A percentile compares a stretch with the other conserved stretches of the same genome.
Conservation (phyloP, 1,140 invertebrate genomes). For the Philopotamus ludificatus region DNA sequence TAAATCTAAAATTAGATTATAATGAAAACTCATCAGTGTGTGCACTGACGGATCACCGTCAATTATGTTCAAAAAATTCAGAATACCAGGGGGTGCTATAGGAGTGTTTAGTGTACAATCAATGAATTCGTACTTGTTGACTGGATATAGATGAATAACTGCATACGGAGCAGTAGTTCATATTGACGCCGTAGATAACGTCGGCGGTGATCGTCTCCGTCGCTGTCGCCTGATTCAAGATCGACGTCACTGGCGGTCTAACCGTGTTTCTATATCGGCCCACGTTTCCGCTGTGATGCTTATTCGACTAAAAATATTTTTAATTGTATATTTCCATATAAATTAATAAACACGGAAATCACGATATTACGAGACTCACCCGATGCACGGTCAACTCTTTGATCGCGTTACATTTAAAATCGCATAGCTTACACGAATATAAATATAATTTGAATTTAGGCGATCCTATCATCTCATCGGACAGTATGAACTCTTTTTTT, state of each 20-base stretch:
- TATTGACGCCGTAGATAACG: background rate
- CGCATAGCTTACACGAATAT: slow-evolving; percentile 51
- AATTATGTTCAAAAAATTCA: too few relatives aligned
- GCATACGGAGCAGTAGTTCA: background rate
- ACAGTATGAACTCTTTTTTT: slow-evolving; percentile 44
- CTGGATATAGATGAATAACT: background rate
- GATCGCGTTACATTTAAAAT: slow-evolving; percentile 52
- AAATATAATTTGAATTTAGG: slow-evolving; percentile 52
- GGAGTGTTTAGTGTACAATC: too few relatives aligned
- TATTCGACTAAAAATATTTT: background rate
- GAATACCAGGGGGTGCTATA: too few relatives aligned
- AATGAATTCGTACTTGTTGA: background rate
- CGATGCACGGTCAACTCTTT: slow-evolving; percentile 50
- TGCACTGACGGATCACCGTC: too few relatives aligned
- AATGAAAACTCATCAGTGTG: too few relatives aligned
- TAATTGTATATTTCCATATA: background rate
- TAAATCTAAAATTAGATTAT: too few relatives aligned
- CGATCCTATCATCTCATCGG: slow-evolving; percentile 48
- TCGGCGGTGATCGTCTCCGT: background rate
- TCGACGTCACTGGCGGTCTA: background rate
- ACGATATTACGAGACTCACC: too few relatives aligned
- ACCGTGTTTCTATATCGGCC: background rate
- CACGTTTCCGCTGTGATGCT: background rate
- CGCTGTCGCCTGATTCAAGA: background rate
- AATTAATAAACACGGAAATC: background rate